Evolutionary conservation across 2,113 vertebrate genomes (phyloP).

Genomic region (Rhinopithecus roxellana): DNA sequence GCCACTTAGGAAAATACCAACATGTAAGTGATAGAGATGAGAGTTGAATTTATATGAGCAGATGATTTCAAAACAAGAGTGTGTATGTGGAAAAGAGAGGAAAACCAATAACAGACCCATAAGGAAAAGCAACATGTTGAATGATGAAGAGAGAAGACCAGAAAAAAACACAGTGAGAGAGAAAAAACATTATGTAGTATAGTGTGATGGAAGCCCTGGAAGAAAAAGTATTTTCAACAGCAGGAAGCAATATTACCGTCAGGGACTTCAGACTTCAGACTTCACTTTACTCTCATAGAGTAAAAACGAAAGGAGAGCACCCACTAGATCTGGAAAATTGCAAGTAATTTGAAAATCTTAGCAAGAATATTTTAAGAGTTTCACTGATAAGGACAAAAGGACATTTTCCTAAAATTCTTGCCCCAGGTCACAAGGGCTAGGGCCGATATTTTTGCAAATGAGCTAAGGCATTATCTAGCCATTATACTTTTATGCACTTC

Average conservation of each 20-base stretch:
- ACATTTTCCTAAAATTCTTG: neutral
- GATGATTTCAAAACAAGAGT: neutral
- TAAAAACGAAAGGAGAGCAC: neutral
- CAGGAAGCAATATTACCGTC: neutral
- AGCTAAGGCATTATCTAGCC: neutral
- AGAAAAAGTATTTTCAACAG: neutral
- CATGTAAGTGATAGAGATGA: neutral
- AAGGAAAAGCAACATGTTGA: neutral
- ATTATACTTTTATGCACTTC: neutral
- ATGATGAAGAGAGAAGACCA: neutral
- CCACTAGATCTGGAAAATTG: conserved; percentile 29
- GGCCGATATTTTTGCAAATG: neutral
- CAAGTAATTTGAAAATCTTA: conserved; percentile 22
- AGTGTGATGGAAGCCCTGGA: neutral
- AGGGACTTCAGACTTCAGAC: neutral
- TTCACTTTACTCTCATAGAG: neutral
- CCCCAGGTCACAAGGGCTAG: neutral
- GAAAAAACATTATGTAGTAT: neutral
- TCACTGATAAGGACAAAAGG: neutral
- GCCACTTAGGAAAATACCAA: neutral
- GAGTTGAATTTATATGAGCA: neutral
- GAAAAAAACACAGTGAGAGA: neutral
- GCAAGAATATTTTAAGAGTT: neutral
- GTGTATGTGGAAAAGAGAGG: neutral
- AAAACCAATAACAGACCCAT: neutral